A percentile compares a stretch with the other conserved stretches of the same genome.
Evolutionary conservation across 1,140 invertebrate species (phyloP).

Genomic region (Microplitis mediator): DNA sequence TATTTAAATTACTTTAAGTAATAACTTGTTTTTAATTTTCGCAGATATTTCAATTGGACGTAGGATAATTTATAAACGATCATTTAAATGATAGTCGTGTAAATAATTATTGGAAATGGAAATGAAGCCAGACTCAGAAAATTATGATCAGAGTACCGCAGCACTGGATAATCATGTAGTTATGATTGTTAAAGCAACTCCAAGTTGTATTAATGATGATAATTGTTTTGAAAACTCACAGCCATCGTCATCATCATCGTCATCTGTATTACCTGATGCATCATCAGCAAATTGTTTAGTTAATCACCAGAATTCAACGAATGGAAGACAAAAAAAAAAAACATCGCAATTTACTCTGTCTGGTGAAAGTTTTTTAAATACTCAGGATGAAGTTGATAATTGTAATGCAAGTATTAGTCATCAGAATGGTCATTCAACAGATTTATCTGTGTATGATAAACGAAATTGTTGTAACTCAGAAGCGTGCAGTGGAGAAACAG

Average conservation of each 20-base stretch:
- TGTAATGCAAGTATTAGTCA: neutral
- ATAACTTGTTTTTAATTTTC: neutral
- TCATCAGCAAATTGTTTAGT: neutral
- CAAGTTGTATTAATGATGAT: constrained; percentile 18
- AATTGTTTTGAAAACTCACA: neutral
- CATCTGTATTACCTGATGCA: neutral
- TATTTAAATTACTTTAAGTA: neutral
- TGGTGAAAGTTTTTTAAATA: constrained; percentile 2
- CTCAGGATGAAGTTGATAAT: neutral
- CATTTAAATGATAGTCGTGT: neutral
- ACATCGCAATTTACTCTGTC: neutral
- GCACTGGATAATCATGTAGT: constrained; percentile 9
- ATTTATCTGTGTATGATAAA: neutral
- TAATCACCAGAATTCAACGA: neutral
- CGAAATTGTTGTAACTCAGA: neutral
- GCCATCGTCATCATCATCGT: neutral
- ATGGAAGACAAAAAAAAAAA: neutral
- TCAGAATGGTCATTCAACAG: neutral
- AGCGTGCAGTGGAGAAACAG: neutral
- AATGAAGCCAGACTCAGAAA: constrained; percentile 23
- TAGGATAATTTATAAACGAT: neutral
- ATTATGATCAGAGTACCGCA: constrained; percentile 3
- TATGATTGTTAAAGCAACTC: constrained; percentile 13
- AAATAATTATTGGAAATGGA: constrained; percentile 19
- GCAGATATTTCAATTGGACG: neutral